These are phyloP conservation scores for Coccyzus lansbergi DNA, from an alignment of 2,797 vertebrate genomes.

Conservation along the genomic window DNA sequence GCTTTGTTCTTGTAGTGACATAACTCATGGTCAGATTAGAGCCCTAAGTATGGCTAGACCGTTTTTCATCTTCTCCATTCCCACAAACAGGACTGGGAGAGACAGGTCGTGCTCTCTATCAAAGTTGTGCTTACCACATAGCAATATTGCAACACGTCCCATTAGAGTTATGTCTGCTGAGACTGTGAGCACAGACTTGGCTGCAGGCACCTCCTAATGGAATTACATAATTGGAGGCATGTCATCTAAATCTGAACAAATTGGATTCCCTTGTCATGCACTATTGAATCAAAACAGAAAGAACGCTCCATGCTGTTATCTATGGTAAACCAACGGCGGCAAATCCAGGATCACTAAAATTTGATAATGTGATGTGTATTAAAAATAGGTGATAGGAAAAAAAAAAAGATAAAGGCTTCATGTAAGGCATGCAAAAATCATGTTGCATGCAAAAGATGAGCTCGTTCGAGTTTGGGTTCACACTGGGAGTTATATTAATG, in stretches of 20 bases:
- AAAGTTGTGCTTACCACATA: constrained; percentile 55
- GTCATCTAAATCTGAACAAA: constrained; percentile 75
- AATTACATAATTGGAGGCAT: constrained; percentile 76
- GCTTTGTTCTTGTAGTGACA: constrained; percentile 68
- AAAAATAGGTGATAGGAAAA: neutral
- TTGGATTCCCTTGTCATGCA: constrained; percentile 73
- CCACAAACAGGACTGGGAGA: constrained; percentile 50
- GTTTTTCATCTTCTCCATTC: constrained; percentile 49
- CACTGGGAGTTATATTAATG: neutral
- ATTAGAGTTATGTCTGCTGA: constrained; percentile 54
- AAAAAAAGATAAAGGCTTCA: neutral
- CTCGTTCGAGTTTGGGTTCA: neutral
- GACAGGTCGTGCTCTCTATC: constrained; percentile 64
- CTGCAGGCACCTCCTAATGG: constrained; percentile 68
- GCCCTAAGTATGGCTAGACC: constrained; percentile 5
- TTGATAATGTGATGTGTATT: constrained; percentile 43
- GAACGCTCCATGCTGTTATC: constrained; percentile 54
- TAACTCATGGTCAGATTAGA: constrained; percentile 68
- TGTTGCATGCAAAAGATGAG: neutral
- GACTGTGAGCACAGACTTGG: constrained; percentile 54
- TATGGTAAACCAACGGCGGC: constrained; percentile 43
- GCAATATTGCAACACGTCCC: constrained; percentile 51
- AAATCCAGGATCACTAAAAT: constrained; percentile 47
- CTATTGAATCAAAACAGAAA: constrained; percentile 70
- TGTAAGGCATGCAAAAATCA: neutral